A percentile compares a stretch with the other conserved stretches of the same genome.
Evolutionary conservation across 2,888 invertebrate genomes (phyloP).

Genomic region (Acanthosoma haemorrhoidale): DNA sequence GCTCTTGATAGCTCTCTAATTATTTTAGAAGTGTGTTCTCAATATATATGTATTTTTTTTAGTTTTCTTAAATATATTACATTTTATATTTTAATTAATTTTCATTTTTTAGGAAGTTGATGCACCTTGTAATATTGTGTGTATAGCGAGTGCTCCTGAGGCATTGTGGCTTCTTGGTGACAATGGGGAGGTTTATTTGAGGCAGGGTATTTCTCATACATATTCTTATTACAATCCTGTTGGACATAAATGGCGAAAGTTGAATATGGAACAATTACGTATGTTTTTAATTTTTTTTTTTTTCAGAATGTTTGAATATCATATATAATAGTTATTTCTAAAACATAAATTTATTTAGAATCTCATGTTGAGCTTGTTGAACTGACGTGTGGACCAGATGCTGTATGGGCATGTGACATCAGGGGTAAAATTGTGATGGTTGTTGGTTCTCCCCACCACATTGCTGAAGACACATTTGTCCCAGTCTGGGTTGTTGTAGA

Average conservation of each 20-base stretch:
- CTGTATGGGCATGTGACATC: slow-evolving; percentile 51
- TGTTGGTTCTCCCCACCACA: slow-evolving; percentile 48
- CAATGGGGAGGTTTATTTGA: slow-evolving; percentile 47
- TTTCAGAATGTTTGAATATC: not conserved
- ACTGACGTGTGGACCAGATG: slow-evolving; percentile 48
- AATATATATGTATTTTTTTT: not conserved
- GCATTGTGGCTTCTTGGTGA: slow-evolving; percentile 49
- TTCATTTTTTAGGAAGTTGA: slow-evolving; percentile 34
- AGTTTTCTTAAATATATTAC: not conserved
- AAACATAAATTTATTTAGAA: slow-evolving; percentile 28
- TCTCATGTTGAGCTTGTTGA: slow-evolving; percentile 45
- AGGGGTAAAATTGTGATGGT: slow-evolving; percentile 49
- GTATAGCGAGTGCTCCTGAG: slow-evolving; percentile 39
- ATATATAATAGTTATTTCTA: not conserved
- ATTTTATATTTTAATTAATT: not conserved
- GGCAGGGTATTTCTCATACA: slow-evolving; percentile 47
- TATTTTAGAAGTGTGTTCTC: slow-evolving; percentile 34
- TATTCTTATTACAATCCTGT: slow-evolving; percentile 42
- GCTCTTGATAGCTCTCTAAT: slow-evolving; percentile 46
- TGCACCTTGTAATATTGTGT: slow-evolving; percentile 35
- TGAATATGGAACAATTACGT: slow-evolving; percentile 48
- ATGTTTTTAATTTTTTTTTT: slow-evolving; percentile 23
- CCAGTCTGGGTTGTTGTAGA: slow-evolving; percentile 51
- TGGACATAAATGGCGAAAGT: slow-evolving; percentile 48
- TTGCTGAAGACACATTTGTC: slow-evolving; percentile 46